Base-by-base conservation (phyloP, 2,797 vertebrate species). In the Centroberyx gerrardi region DNA sequence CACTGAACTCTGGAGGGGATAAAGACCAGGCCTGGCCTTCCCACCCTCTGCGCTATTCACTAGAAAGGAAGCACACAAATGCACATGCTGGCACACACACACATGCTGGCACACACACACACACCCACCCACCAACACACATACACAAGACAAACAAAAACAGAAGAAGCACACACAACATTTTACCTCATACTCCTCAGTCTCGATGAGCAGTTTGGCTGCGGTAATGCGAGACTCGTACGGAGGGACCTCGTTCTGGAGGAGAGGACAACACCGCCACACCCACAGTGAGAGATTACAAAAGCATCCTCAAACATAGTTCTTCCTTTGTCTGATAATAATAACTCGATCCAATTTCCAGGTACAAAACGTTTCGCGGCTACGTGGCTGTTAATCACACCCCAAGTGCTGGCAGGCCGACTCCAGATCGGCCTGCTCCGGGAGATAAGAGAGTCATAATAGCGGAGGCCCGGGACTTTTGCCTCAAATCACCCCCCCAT, bases 141-240 rank as follows among this genome's bases (percentile, higher is more conserved):
- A 67, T 10, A 62, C 42, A 74, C 22, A 65, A 33, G 68, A 59
- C 9, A 1, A 8, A 72, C 66, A 68, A 46, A 44, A 36, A 46
- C 31, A 64, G n/a, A 70, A 67, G 5, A 29, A 56, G 38, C 51
- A 38, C 68, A 72, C 27, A 69, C n/a, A 62, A 53, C 29, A 55
- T 68, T 81, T 90, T 91, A 95, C 92, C 94, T 95, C 93, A 28
- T 92, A 92, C 74, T 90, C 95, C 74, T 94, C 94, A 0, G 82
- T 89, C 89, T 94, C 92, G 7, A 88, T 92, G 68, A 95, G 90
- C 71, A 94, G 82, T 74, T 96, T 96, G 82, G 89, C 83, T 0
- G 93, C 88, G 51, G 90, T 94, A 88, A 95, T 93, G 83, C 87
- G 94, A 48, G 81, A 94, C 86, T 93, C 89, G 0, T 93, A 96